Percentiles rank a stretch among this genome's conserved stretches.
Conservation (phyloP, 2,797 vertebrate genomes). For the Labeo calbasu region DNA sequence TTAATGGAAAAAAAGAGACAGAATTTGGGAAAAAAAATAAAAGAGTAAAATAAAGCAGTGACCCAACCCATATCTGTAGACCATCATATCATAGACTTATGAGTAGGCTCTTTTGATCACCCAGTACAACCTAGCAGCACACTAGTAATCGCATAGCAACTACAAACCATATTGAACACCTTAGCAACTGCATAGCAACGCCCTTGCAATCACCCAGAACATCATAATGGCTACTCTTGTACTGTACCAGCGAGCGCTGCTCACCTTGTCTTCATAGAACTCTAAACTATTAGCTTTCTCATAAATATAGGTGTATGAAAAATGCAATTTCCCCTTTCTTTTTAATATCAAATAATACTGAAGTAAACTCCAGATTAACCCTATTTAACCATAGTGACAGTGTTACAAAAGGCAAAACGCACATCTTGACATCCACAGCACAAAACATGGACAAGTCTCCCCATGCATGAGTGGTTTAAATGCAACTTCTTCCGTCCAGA, state of each 20-base stretch:
- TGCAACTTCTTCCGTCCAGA: slow-evolving; percentile 59
- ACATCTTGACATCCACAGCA: slow-evolving; percentile 28
- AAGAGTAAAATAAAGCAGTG: no score
- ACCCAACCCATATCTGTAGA: background rate
- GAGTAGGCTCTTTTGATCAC: background rate
- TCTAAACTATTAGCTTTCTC: background rate
- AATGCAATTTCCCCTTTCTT: background rate
- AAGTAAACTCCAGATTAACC: slow-evolving; percentile 4
- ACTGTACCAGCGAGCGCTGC: background rate
- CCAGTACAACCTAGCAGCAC: background rate
- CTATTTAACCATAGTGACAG: slow-evolving; percentile 8
- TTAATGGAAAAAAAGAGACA: no score
- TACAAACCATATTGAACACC: background rate
- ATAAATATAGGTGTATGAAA: background rate
- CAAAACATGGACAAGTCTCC: slow-evolving; percentile 26
- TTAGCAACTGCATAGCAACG: slow-evolving; percentile 24
- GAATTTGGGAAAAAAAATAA: no score
- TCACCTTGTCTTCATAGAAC: background rate
- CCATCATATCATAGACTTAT: background rate
- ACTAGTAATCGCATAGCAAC: background rate
- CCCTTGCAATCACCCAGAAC: slow-evolving; percentile 16
- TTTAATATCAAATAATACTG: background rate
- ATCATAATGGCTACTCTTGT: slow-evolving; percentile 1
- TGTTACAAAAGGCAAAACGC: slow-evolving; percentile 30
- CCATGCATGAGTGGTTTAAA: slow-evolving; percentile 16